Evolutionary conservation across 53 echinoderm and acorn worm species (phyloP).

Genomic region (Arbacia lixula): DNA sequence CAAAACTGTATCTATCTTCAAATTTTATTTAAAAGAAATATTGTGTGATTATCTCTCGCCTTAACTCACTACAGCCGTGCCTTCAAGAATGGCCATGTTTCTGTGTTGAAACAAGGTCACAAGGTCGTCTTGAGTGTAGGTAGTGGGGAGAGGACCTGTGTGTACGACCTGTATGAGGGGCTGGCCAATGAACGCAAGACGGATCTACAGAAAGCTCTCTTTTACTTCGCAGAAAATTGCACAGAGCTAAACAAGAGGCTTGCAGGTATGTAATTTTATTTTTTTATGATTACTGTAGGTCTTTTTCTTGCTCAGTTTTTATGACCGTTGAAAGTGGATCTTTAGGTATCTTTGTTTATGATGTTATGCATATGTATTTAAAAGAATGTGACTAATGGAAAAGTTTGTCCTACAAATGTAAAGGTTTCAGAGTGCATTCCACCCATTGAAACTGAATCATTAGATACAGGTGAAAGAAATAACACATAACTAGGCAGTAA

Average conservation of each 20-base stretch:
- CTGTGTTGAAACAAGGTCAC: constrained; percentile 49
- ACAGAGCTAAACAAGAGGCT: constrained; percentile 64
- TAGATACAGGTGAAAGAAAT: no score
- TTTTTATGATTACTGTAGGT: neutral
- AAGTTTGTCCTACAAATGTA: no score
- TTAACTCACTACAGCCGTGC: constrained; percentile 64
- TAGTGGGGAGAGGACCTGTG: constrained; percentile 64
- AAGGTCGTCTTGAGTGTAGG: constrained; percentile 70
- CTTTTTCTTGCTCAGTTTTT: neutral
- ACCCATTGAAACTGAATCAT: no score
- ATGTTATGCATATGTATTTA: no score
- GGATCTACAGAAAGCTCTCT: constrained; percentile 74
- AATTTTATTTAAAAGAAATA: no score
- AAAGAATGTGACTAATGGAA: no score
- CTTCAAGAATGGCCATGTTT: constrained; percentile 66
- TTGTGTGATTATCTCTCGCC: no score
- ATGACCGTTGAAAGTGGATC: no score
- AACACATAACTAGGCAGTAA: no score
- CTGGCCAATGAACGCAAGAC: constrained; percentile 75
- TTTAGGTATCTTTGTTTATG: no score
- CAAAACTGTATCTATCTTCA: no score
- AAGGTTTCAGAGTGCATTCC: no score
- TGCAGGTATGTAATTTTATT: constrained; percentile 54
- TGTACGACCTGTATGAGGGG: constrained; percentile 87
- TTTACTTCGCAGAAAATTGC: constrained; percentile 72